Conservation (phyloP, 2,113 vertebrate species). For the Gopherus evgoodei region DNA sequence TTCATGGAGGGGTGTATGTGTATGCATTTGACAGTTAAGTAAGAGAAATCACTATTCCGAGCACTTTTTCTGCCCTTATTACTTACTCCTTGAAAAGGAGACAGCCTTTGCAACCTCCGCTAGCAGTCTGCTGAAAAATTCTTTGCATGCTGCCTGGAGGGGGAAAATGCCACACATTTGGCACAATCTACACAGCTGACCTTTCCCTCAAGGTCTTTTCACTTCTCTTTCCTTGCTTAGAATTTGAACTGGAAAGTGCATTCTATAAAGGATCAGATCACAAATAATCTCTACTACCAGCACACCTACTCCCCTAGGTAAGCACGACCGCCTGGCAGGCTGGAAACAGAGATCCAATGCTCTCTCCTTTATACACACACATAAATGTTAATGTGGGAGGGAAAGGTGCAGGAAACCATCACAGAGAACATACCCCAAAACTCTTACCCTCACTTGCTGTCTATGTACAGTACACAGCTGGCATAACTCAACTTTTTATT, state of each 20-base stretch:
- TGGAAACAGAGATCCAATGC: rapidly evolving
- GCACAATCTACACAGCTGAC: not conserved
- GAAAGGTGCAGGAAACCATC: rapidly evolving
- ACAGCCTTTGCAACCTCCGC: not conserved
- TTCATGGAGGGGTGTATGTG: rapidly evolving
- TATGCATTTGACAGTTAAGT: not conserved
- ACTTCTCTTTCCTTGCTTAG: not conserved
- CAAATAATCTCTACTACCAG: not conserved
- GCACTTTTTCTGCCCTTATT: no score
- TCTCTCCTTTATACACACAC: rapidly evolving
- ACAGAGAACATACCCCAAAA: rapidly evolving
- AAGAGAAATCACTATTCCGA: not conserved
- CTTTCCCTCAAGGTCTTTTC: not conserved
- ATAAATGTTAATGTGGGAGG: rapidly evolving
- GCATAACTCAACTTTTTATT: not conserved
- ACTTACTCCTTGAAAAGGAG: no score
- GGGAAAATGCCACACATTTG: not conserved
- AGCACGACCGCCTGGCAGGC: not conserved
- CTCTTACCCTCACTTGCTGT: rapidly evolving
- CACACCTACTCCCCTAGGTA: not conserved
- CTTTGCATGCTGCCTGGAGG: rapidly evolving
- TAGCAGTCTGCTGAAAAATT: not conserved
- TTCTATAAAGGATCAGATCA: not conserved
- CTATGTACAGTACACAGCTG: not conserved
- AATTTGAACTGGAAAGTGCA: not conserved